Percentiles rank a stretch among this genome's conserved stretches.
These are phyloP conservation scores for Eueides isabella DNA, from an alignment of 1,140 invertebrate species.

Conservation along the genomic window DNA sequence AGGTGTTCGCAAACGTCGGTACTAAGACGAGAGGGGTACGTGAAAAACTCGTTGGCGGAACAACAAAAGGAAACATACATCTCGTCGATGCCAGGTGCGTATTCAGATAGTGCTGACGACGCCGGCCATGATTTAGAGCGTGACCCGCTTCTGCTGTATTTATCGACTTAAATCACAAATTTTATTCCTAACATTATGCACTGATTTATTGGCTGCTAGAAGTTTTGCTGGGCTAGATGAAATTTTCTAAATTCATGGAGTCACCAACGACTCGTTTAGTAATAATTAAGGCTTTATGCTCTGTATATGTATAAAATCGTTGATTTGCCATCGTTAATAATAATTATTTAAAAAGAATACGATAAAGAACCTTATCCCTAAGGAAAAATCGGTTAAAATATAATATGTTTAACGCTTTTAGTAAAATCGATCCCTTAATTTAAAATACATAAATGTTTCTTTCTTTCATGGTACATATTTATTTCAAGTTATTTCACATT, in stretches of 20 bases:
- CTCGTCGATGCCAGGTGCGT: conserved; percentile 60
- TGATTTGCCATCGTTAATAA: neutral
- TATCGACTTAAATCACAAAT: conserved; percentile 19
- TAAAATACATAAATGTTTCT: no score
- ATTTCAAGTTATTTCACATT: no score
- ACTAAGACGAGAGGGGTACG: conserved; percentile 48
- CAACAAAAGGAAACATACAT: conserved; percentile 57
- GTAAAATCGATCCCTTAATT: no score
- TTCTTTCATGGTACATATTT: no score
- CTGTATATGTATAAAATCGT: neutral
- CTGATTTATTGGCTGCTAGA: neutral
- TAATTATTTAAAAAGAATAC: neutral
- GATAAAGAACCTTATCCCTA: no score
- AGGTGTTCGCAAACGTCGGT: conserved; percentile 64
- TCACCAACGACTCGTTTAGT: neutral
- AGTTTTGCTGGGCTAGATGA: neutral
- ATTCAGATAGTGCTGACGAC: conserved; percentile 65
- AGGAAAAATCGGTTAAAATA: no score
- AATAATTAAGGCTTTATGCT: neutral
- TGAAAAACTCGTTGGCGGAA: conserved; percentile 73
- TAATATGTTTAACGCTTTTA: no score
- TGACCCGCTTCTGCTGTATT: conserved; percentile 49
- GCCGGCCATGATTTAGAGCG: conserved; percentile 68
- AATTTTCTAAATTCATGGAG: neutral
- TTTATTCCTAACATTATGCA: neutral